Evolutionary conservation across 2,113 vertebrate genomes (phyloP), one percentile per base, ranked within the genome.

Genomic region (Acanthisitta chloris): DNA sequence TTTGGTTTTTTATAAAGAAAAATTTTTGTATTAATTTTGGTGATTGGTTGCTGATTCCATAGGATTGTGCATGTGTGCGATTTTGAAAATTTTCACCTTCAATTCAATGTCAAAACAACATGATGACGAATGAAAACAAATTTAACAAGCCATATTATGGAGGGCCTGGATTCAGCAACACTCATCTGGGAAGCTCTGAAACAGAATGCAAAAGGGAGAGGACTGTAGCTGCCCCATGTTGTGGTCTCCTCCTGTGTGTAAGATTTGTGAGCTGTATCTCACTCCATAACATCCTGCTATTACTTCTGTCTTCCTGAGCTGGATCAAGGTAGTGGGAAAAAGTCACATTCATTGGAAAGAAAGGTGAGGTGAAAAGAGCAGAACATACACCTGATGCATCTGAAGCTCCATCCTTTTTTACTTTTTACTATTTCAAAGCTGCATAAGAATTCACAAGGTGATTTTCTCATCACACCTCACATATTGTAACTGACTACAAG

Each of bases 341-440:
- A 73, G 31, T 31, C 38, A 42, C 6, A 8, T 13, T 5, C 10
- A 4, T 1, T 38, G 33, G 20, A 49, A 23, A 51, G 33, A 61
- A 84, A 65, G 19, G 13, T 12, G 6, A 33, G 10, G 17, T 31
- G 57, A 25, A 77, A 81, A 77, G 26, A 54, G 14, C 34, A 59
- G 57, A 55, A 33, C 3, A 2, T 16, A 6, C 2, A 46, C 12
- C 36, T 40, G 28, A 43, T 38, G 24, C 8, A 73, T 9, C 4
- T 0, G 0, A 8, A 48, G 12, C 20, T 84, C 82, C 0, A 1
- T n/a, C 20, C 42, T n/a, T n/a, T n/a, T n/a, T n/a, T n/a, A 48
- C 17, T 52, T 92, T 34, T 69, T 34, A 9, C 14, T 51, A 3
- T 70, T 54, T 74, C 55, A 70, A 43, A 59, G 31, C 0, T 4